These are phyloP conservation scores for Apistogramma diplotaenia DNA, from an alignment of 2,113 vertebrate genomes.

Conservation along the genomic window DNA sequence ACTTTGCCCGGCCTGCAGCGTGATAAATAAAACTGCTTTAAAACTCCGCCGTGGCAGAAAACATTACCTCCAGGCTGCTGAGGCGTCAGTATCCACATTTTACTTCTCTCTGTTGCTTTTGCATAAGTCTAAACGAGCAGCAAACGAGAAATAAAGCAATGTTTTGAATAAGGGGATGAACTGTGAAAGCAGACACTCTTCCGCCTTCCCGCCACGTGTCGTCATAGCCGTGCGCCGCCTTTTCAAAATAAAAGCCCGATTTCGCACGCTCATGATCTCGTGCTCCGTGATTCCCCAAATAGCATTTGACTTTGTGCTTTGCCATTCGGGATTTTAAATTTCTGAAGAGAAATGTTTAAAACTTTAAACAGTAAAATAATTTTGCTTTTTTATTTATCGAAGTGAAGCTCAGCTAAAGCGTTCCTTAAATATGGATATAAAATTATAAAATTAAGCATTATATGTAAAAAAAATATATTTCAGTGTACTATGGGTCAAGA, in stretches of 20 bases:
- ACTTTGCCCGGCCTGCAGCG: neutral
- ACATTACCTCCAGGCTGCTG: constrained; percentile 64
- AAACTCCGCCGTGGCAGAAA: neutral
- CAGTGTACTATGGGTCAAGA: neutral
- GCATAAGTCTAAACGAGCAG: neutral
- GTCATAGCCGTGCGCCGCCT: constrained; percentile 24
- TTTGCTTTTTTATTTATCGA: too few relatives aligned
- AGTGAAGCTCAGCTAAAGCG: too few relatives aligned
- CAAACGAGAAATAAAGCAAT: neutral
- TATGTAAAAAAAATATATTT: too few relatives aligned
- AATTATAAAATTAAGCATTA: too few relatives aligned
- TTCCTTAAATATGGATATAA: too few relatives aligned
- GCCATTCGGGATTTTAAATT: too few relatives aligned
- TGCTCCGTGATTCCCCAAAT: too few relatives aligned
- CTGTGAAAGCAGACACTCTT: neutral
- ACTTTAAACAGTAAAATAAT: too few relatives aligned
- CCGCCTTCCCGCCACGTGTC: constrained; percentile 15
- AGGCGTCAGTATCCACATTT: constrained; percentile 76
- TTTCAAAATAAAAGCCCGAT: constrained; percentile 49
- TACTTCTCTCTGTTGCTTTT: neutral
- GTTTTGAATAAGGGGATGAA: neutral
- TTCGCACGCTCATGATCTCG: too few relatives aligned
- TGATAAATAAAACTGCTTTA: neutral
- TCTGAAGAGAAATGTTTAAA: too few relatives aligned
- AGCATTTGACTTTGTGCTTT: too few relatives aligned